These are phyloP conservation scores for Agapostemon virescens DNA, from an alignment of 2,888 invertebrate species.

Conservation along the genomic window DNA sequence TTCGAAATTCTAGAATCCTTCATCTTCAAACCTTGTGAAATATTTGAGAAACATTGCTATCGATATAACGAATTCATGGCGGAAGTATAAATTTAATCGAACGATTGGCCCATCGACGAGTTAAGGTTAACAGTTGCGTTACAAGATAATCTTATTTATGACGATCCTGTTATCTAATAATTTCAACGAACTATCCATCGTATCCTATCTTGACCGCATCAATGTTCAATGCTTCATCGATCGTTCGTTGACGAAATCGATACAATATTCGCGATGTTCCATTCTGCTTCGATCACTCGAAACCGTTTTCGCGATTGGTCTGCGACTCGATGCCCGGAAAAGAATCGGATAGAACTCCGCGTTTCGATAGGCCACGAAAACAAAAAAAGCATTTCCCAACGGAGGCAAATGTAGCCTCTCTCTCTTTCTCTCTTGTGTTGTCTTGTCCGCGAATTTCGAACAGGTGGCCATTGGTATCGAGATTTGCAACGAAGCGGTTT, in stretches of 20 bases:
- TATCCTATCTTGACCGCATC: background rate
- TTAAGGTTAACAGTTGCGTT: background rate
- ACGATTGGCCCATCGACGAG: background rate
- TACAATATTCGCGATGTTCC: background rate
- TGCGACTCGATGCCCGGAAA: constrained; percentile 1
- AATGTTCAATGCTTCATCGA: background rate
- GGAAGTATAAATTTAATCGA: no score
- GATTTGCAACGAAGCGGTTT: background rate
- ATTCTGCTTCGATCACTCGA: background rate
- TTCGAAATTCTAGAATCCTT: background rate
- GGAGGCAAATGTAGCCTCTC: background rate
- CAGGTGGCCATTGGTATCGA: constrained; percentile 15
- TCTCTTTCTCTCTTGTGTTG: background rate
- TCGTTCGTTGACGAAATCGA: background rate
- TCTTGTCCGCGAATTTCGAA: background rate
- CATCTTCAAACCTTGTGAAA: background rate
- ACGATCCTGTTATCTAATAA: background rate
- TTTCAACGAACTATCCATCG: constrained; percentile 43
- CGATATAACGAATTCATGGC: background rate
- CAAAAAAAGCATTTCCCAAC: background rate
- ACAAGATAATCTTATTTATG: background rate
- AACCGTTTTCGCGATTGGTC: background rate
- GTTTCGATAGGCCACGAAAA: constrained; percentile 19
- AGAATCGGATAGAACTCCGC: constrained; percentile 31
- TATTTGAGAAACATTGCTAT: background rate